A percentile compares a stretch with the other conserved stretches of the same genome.
These are phyloP conservation scores for Colletes collaris DNA, from an alignment of 2,888 invertebrate species.

Conservation along the genomic window DNA sequence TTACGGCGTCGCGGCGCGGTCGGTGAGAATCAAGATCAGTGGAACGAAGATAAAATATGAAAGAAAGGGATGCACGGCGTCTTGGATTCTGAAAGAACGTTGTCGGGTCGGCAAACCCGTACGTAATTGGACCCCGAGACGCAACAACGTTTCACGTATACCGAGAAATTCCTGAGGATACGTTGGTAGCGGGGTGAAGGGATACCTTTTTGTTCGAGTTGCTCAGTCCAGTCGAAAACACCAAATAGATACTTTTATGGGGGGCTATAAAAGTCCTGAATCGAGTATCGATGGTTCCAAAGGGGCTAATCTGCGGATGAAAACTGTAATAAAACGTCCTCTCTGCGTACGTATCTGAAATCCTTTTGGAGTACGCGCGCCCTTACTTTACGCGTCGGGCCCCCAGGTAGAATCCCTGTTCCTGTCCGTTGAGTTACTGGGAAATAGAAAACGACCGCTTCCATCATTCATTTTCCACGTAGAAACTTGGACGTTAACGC, in stretches of 20 bases:
- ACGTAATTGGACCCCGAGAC: slow-evolving; percentile 70
- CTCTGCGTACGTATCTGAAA: slow-evolving; percentile 57
- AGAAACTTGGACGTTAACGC: no score
- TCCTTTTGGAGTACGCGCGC: slow-evolving; percentile 59
- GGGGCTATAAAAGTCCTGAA: slow-evolving; percentile 77
- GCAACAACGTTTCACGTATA: slow-evolving; percentile 68
- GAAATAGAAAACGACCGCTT: no score
- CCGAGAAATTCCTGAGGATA: slow-evolving; percentile 69
- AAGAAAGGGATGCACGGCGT: slow-evolving; percentile 31
- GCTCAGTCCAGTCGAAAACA: slow-evolving; percentile 71
- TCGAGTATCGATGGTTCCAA: slow-evolving; percentile 80
- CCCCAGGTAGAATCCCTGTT: slow-evolving; percentile 30
- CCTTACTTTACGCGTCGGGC: slow-evolving; percentile 39
- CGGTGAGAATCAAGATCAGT: slow-evolving; percentile 31
- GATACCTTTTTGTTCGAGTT: slow-evolving; percentile 72
- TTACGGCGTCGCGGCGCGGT: slow-evolving; percentile 9
- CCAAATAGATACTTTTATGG: slow-evolving; percentile 81
- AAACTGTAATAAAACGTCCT: slow-evolving; percentile 79
- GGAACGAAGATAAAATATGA: not conserved
- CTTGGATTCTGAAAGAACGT: slow-evolving; percentile 40
- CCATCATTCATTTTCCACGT: no score
- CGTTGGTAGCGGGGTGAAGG: slow-evolving; percentile 13
- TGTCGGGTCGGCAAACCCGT: slow-evolving; percentile 63
- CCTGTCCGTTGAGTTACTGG: no score
- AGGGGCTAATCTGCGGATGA: slow-evolving; percentile 81